Base-by-base conservation (phyloP, 2,113 vertebrate genomes). In the Urocolius indicus region DNA sequence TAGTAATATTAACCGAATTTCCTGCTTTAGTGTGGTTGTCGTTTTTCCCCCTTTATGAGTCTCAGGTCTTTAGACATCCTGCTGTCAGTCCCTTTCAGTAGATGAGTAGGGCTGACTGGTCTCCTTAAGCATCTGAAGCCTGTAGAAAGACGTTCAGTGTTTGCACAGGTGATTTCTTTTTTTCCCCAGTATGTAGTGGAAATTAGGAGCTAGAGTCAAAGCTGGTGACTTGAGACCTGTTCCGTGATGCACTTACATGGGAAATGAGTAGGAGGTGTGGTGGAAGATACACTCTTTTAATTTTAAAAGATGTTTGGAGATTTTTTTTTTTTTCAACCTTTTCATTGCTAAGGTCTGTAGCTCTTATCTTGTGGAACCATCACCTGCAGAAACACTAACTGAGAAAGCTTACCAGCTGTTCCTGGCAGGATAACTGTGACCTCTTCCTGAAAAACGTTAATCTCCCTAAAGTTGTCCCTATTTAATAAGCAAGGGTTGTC, bases 381-480 rank as follows among this genome's bases (percentile, higher is more conserved):
- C 9, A 45, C 27, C 45, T 87, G 72, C 59, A 61, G 66, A 63
- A 54, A 52, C 57, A 57, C 57, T 75, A 91, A 54, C 54, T 83
- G 76, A 34, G 83, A 78, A 86, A 78, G 57, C 17, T 79, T 51
- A 57, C 12, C 22, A 75, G 49, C 75, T 80, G 52, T 71, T 75
- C 55, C 61, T 91, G 74, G 74, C 84, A 69, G 78, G 52, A 41
- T 77, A 69, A 58, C 65, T n/a, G 14, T 68, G 79, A 93, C 85
- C 93, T 71, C 22, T 24, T 89, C 57, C 48, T 51, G 68, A 72
- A 78, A 69, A 90, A 88, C 68, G 85, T 88, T 95, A 80, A 93
- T 96, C 83, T 93, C 83, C 54, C 57, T 89, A 63, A 94, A 93
- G 57, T 38, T 92, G 61, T 87, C 52, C 83, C 46, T 87, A 21